These are phyloP conservation scores for Podotricha telesiphe DNA, from an alignment of 2,888 invertebrate species.

Conservation along the genomic window DNA sequence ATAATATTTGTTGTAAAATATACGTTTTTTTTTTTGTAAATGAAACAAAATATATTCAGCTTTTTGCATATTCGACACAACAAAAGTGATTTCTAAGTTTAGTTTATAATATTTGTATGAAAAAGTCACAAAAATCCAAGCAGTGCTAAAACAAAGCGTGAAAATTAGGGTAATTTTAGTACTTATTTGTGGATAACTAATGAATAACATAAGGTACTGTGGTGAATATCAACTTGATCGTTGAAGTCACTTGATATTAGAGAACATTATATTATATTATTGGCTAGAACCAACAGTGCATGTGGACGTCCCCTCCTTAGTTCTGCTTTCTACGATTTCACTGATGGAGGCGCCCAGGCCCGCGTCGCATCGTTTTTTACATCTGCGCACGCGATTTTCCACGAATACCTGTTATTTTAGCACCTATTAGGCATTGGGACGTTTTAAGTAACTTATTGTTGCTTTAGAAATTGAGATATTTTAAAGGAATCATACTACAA, in stretches of 20 bases:
- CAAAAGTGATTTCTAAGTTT: too few species aligned
- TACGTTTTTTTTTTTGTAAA: too few species aligned
- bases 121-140: too few species aligned
- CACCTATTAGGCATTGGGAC: slow-evolving; percentile 51
- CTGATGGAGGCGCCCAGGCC: slow-evolving; percentile 59
- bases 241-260: slow-evolving; percentile 16
- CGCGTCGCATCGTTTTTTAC: slow-evolving; percentile 61
- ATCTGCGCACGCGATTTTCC: slow-evolving; percentile 69
- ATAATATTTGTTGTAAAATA: too few species aligned
- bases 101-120: too few species aligned
- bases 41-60: too few species aligned
- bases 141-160: too few species aligned
- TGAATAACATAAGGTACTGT: background rate
- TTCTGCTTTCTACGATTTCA: slow-evolving; percentile 84
- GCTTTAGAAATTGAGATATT: background rate
- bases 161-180: too few species aligned
- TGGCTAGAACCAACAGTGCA: slow-evolving; percentile 57
- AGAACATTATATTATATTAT: slow-evolving; percentile 49
- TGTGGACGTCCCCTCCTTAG: slow-evolving; percentile 69
- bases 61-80: too few species aligned
- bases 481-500: background rate
- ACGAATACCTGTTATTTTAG: slow-evolving; percentile 63
- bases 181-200: too few species aligned
- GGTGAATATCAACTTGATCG: background rate
- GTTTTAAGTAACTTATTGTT: background rate